Percentiles rank a stretch among this genome's conserved stretches.
phyloP scores from a whole-genome alignment of 1,140 invertebrate genomes.

The Eupristina koningsbergeri region DNA sequence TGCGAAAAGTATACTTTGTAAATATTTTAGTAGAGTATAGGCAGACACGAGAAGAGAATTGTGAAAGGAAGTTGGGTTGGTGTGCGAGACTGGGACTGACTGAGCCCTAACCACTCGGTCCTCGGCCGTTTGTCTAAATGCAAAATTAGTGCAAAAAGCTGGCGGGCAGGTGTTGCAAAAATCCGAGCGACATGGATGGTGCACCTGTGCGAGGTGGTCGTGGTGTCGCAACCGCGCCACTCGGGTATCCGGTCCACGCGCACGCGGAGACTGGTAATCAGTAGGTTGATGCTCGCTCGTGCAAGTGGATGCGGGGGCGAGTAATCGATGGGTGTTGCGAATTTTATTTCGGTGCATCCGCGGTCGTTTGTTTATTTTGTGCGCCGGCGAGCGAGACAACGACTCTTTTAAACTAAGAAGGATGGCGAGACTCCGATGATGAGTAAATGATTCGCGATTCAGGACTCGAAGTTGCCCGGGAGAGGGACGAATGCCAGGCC shows the following conservation, averaged over 20 bases:
- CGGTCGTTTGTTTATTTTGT: background rate
- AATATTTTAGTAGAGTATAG: background rate
- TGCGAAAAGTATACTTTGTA: constrained; percentile 1
- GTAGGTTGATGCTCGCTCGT: no score
- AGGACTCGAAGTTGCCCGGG: background rate
- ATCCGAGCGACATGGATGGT: background rate
- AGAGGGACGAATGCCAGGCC: background rate
- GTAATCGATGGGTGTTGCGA: background rate
- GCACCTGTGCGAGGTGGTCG: no score
- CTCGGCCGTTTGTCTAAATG: no score
- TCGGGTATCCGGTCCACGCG: background rate
- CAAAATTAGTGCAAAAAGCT: no score
- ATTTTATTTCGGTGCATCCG: no score
- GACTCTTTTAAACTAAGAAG: background rate
- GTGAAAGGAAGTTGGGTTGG: no score
- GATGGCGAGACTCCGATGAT: background rate
- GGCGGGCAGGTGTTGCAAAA: background rate
- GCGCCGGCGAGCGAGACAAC: background rate
- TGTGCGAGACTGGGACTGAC: no score
- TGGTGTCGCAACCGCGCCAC: no score
- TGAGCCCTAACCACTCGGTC: no score
- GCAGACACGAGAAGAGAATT: background rate
- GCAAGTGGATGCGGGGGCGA: background rate
- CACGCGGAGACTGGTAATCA: background rate
- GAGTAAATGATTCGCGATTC: background rate